Conservation (phyloP, 2,888 invertebrate species). For the Barypeithes pellucidus region DNA sequence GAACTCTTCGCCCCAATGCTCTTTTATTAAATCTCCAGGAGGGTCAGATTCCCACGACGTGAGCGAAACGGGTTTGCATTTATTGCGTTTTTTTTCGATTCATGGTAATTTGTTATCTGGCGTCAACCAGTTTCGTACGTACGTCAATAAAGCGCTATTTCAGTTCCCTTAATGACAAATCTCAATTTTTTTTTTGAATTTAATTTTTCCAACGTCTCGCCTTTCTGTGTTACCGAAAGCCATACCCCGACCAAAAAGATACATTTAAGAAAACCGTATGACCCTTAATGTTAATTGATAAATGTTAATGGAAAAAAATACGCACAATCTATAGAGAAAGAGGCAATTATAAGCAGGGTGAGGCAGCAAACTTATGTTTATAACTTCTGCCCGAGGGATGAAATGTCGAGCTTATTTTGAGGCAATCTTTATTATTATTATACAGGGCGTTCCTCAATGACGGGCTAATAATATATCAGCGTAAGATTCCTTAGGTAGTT, state of each 20-base stretch:
- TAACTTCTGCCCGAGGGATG: not conserved
- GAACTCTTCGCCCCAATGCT: conserved; percentile 32
- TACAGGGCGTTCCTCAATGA: too few relatives aligned
- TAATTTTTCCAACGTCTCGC: not conserved
- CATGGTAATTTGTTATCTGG: conserved; percentile 49
- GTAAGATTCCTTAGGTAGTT: too few relatives aligned
- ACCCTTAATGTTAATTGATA: too few relatives aligned
- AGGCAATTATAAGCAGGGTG: conserved; percentile 16
- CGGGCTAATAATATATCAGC: too few relatives aligned
- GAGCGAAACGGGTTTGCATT: conserved; percentile 37
- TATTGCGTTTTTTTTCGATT: conserved; percentile 43
- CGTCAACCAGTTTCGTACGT: conserved; percentile 32
- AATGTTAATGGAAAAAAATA: conserved; percentile 17
- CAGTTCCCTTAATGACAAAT: conserved; percentile 16
- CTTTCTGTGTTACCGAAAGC: not conserved
- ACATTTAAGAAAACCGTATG: conserved; percentile 24
- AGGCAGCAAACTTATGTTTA: not conserved
- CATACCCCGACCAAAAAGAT: not conserved
- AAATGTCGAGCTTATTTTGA: not conserved
- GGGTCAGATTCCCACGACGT: conserved; percentile 45
- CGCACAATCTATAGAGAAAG: conserved; percentile 15
- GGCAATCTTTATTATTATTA: too few relatives aligned
- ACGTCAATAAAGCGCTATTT: conserved; percentile 5
- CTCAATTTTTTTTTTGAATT: conserved; percentile 3
- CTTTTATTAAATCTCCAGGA: conserved; percentile 7